Conservation (phyloP, 2,113 vertebrate genomes). For the Bombycilla garrulus region DNA sequence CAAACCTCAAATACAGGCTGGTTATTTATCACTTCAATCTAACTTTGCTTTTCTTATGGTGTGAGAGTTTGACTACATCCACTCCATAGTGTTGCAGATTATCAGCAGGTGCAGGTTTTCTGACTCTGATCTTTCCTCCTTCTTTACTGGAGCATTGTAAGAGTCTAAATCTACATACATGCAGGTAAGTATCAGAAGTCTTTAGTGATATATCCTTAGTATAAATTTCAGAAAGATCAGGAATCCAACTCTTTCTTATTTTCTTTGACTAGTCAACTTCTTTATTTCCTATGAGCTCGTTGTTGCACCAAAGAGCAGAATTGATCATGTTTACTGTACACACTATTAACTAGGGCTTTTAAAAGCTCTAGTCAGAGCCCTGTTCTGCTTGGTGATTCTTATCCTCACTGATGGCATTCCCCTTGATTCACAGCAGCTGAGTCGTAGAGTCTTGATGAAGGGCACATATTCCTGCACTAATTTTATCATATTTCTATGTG, state of each 20-base stretch:
- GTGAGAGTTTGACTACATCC: not conserved
- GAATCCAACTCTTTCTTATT: not conserved
- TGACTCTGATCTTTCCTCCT: not conserved
- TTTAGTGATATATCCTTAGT: not conserved
- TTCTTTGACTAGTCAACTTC: not conserved
- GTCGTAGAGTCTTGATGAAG: not conserved
- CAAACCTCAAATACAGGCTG: not conserved
- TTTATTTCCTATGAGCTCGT: not conserved
- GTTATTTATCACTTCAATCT: not conserved
- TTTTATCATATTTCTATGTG: not conserved
- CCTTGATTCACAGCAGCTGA: not conserved
- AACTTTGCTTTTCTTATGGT: not conserved
- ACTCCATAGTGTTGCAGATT: not conserved
- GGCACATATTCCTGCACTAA: not conserved
- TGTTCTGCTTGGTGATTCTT: not conserved
- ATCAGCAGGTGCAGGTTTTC: not conserved
- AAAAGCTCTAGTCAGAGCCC: not conserved
- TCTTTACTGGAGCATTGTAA: not conserved
- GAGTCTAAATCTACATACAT: accelerated
- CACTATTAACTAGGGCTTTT: not conserved
- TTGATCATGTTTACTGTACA: not conserved
- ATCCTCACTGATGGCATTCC: not conserved
- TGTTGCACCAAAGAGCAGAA: not conserved
- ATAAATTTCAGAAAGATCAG: not conserved
- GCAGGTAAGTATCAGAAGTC: not conserved